A percentile compares a stretch with the other conserved stretches of the same genome.
phyloP scores from a whole-genome alignment of 1,140 invertebrate species.

The Microplitis demolitor region DNA sequence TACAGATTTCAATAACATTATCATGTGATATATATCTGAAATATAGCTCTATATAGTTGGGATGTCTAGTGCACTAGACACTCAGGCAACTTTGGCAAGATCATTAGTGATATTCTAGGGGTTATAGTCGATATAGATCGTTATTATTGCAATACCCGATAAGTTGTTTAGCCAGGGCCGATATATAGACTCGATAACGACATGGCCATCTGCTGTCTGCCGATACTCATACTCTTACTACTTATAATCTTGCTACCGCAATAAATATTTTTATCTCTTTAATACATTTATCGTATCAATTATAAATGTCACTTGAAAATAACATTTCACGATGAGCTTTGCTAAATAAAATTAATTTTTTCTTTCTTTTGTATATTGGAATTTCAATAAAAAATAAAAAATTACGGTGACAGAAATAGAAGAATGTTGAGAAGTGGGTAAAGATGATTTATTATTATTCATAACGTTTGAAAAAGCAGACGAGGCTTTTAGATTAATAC shows the following conservation, averaged over 20 bases:
- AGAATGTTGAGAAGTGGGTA: neutral
- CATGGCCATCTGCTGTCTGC: slow-evolving; percentile 51
- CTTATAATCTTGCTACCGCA: neutral
- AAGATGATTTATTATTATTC: slow-evolving; percentile 1
- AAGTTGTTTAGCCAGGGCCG: slow-evolving; percentile 54
- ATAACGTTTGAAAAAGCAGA: neutral
- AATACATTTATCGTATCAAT: neutral
- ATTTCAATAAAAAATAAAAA: neutral
- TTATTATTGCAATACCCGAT: slow-evolving; percentile 53
- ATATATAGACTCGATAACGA: slow-evolving; percentile 56
- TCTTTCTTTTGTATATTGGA: too few species aligned
- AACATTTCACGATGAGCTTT: too few species aligned
- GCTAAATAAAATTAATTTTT: too few species aligned
- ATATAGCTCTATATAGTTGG: slow-evolving; percentile 4
- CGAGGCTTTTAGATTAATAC: slow-evolving; percentile 31
- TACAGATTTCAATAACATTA: neutral
- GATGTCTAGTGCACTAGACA: slow-evolving; percentile 1
- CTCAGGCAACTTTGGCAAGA: slow-evolving; percentile 19
- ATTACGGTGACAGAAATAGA: neutral
- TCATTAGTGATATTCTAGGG: slow-evolving; percentile 26
- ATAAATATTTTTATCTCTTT: neutral
- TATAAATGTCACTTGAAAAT: neutral
- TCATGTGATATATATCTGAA: neutral
- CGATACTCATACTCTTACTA: slow-evolving; percentile 4
- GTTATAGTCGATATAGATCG: slow-evolving; percentile 24